Evolutionary conservation across 2,797 vertebrate genomes (phyloP).

Genomic region (Hirundo rustica): DNA sequence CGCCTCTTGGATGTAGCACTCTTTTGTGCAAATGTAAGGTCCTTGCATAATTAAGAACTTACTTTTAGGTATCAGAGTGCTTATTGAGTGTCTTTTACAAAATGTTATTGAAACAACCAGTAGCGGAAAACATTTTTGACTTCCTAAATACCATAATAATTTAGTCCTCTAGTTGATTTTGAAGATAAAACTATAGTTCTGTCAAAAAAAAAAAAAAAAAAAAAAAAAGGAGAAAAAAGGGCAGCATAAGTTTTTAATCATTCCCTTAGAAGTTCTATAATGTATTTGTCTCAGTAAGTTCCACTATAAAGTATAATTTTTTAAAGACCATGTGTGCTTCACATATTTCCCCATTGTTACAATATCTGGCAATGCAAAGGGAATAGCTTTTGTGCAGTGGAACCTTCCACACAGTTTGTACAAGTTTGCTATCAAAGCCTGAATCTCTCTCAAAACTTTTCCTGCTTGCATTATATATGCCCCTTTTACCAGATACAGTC

Average conservation of each 20-base stretch:
- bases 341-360: background rate
- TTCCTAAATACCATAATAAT: background rate
- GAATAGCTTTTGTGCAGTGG: background rate
- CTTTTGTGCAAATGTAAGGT: background rate
- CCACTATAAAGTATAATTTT: background rate
- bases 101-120: background rate
- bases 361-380: background rate
- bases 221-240: too few relatives aligned
- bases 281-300: background rate
- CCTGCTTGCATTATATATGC: background rate
- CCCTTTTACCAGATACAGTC: background rate
- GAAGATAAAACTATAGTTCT: background rate
- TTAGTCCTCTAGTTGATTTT: background rate
- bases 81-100: background rate
- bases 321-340: background rate
- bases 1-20: background rate
- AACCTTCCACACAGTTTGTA: background rate
- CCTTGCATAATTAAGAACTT: background rate
- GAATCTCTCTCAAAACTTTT: background rate
- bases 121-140: background rate
- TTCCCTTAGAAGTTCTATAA: background rate
- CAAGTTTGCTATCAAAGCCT: background rate
- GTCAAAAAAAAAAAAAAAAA: background rate
- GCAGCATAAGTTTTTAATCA: accelerated
- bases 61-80: background rate